phyloP scores from a whole-genome alignment of 2,888 invertebrate genomes.

The Ophraella communa region DNA sequence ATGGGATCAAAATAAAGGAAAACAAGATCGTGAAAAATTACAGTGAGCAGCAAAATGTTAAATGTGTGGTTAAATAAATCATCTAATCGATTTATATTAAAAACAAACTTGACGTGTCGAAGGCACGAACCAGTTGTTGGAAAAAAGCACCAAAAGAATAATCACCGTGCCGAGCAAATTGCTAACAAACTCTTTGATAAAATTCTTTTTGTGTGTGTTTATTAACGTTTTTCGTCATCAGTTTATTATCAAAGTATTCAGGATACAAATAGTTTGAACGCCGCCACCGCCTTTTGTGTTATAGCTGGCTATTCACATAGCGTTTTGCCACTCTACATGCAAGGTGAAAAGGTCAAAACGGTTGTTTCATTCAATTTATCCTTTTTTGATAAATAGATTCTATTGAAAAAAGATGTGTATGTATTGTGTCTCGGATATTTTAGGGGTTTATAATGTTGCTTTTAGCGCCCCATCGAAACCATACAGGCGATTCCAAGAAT shows the following conservation, averaged over 20 bases:
- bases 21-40: too few relatives aligned
- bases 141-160: constrained; percentile 8
- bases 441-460: background rate
- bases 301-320: background rate
- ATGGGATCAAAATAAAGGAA: too few relatives aligned
- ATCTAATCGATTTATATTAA: background rate
- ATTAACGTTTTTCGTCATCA: background rate
- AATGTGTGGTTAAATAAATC: background rate
- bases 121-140: background rate
- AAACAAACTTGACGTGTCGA: background rate
- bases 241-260: constrained; percentile 7
- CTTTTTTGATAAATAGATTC: background rate
- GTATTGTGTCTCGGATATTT: too few relatives aligned
- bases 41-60: background rate
- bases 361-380: background rate
- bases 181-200: constrained; percentile 1
- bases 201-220: constrained; percentile 6
- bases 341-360: constrained; percentile 9
- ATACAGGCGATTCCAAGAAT: too few relatives aligned
- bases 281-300: too few relatives aligned
- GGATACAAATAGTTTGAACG: constrained; percentile 10
- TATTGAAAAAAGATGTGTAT: background rate
- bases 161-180: background rate
- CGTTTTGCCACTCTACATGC: constrained; percentile 1
- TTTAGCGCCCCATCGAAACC: background rate